phyloP scores from a whole-genome alignment of 2,797 vertebrate species.

The Gallirallus australis region DNA sequence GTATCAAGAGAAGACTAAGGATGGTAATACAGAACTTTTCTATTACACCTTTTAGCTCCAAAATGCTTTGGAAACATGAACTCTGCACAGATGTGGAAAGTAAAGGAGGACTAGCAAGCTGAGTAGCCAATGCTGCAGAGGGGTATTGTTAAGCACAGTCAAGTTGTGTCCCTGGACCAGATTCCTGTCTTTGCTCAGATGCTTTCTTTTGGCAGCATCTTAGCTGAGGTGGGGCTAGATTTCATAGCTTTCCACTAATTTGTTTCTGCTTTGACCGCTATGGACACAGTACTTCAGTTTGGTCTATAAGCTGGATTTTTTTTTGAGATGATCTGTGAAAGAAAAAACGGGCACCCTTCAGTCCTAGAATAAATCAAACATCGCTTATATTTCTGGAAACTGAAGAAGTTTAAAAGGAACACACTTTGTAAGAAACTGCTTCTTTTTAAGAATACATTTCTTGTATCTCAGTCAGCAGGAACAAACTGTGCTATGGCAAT shows the following conservation, averaged over 20 bases:
- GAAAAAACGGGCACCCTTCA: neutral
- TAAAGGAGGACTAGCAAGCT: neutral
- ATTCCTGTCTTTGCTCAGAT: neutral
- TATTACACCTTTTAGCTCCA: neutral
- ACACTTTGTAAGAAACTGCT: neutral
- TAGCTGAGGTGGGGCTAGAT: neutral
- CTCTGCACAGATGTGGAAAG: neutral
- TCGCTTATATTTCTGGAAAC: neutral
- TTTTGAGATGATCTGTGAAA: neutral
- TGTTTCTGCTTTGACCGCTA: neutral
- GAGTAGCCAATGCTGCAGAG: neutral
- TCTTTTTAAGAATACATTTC: neutral
- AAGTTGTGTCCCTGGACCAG: neutral
- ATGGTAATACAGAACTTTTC: neutral
- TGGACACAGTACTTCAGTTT: neutral
- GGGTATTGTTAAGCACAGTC: neutral
- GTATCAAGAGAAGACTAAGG: neutral
- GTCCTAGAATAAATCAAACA: neutral
- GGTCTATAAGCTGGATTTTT: neutral
- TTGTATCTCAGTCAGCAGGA: neutral
- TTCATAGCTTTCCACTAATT: neutral
- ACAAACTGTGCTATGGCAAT: neutral
- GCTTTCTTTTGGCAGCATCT: neutral
- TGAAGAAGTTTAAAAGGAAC: neutral
- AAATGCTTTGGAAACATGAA: slow-evolving; percentile 31